Evolutionary conservation across 2,113 vertebrate species (phyloP), one percentile per base, ranked within the genome.

Genomic region (Promerops cafer): DNA sequence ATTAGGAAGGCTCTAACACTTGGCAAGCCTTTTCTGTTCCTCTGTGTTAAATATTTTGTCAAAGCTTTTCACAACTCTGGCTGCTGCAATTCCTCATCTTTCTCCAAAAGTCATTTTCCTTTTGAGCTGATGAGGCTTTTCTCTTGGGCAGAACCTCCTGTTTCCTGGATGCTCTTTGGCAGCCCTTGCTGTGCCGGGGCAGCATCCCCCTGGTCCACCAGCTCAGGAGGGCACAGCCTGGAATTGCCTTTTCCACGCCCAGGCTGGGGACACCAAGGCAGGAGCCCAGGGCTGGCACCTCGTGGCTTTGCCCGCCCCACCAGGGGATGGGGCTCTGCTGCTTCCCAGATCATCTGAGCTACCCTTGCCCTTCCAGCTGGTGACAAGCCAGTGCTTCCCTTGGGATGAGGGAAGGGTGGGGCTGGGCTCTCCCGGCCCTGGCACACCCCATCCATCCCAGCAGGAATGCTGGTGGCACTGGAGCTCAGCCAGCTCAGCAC

Each of bases 161-260:
- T 26, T 81, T 60, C n/a, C 80, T 50, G 39, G 27, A 3, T 4
- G 44, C 27, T 47, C 22, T 47, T 21, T 16, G n/a, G 23, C 31
- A 54, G 77, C 35, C 47, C 60, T 42, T 2, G 0, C 0, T 1
- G 76, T 20, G 89, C 49, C 22, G 2, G 60, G 3, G 1, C 24
- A 18, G 49, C 81, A 13, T 16, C 3, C 0, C 10, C 23, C 21
- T 0, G 0, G 7, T 4, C 85, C 3, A 0, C 2, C 30, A 33
- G 60, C 33, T 39, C 39, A 4, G 21, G 4, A 31, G 42, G 20
- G 26, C 11, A 10, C 4, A 4, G 64, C 42, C 50, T 23, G 45
- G 74, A 26, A 9, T 11, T 33, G 44, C 33, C 54, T n/a, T 44
- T 35, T 9, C n/a, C 10, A 0, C 23, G 13, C 5, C 28, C 3